Base-by-base conservation (phyloP, 2,797 vertebrate genomes). In the Anniella stebbinsi region DNA sequence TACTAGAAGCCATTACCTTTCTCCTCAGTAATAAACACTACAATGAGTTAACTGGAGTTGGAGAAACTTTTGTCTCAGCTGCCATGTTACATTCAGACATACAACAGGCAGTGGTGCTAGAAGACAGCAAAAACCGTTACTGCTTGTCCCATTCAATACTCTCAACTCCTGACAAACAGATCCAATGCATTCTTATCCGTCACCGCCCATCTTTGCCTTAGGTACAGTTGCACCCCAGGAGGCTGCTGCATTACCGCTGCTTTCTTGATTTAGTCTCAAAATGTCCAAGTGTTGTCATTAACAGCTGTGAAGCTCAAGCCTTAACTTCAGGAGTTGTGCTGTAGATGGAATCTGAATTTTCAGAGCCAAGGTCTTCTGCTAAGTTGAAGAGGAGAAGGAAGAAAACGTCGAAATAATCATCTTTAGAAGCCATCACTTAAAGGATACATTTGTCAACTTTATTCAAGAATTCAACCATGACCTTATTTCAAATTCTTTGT, bases 301-400 rank as follows among this genome's bases (percentile, higher is more conserved):
- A 92, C 91, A 85, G 92, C 93, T 93, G 90, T 45, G 66, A 90
- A 1, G 4, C 88, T 99, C 97, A 99, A 96, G 98, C 98, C 95
- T 99, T 99, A 84, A 99, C 98, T 97, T 99, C 99, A 88, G 98
- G 97, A 91, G 98, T 94, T n/a, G 98, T 93, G 93, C 97, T 97
- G 97, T 98, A 99, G 88, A 99, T 96, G 80, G 97, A 95, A 94
- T 99, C 99, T 41, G 98, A 97, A 96, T 98, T 99, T 97, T 99
- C 99, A 11, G 98, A 97, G 60, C 97, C 96, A 94, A 99, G 97
- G 92, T 99, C 99, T 97, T 99, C 99, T 99, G 96, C 83, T 4
- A 93, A 95, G 93, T 87, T 89, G 92, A 94, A 80, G 48, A 54
- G 60, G 54, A 92, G 1, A 1, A 76, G 18, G 1, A 80, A 91